Conservation (phyloP, 2,113 vertebrate genomes). For the Thryonomys swinderianus region DNA sequence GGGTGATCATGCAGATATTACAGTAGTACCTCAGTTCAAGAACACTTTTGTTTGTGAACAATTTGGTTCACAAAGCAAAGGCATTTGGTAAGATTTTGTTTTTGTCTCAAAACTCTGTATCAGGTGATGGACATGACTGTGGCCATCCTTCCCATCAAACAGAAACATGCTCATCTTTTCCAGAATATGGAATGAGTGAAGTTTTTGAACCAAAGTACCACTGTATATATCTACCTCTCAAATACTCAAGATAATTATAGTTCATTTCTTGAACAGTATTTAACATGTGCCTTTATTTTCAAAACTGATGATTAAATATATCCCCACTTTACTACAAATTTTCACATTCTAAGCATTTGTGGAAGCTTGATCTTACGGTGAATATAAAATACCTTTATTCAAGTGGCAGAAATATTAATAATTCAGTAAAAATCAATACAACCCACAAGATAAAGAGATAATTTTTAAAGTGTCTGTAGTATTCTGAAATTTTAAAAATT, state of each 20-base stretch:
- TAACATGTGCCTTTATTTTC: neutral
- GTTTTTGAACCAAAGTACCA: neutral
- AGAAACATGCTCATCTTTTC: neutral
- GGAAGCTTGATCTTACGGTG: neutral
- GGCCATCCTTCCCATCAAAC: neutral
- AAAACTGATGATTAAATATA: neutral
- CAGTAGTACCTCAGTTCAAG: neutral
- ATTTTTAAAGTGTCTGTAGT: neutral
- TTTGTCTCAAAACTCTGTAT: neutral
- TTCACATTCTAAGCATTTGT: neutral
- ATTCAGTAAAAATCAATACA: neutral
- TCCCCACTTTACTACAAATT: neutral
- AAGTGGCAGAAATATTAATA: neutral
- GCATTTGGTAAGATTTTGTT: neutral
- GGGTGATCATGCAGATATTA: neutral
- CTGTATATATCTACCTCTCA: neutral
- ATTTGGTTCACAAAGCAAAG: neutral
- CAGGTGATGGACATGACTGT: neutral
- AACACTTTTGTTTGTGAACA: neutral
- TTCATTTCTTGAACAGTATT: neutral
- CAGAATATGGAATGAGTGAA: neutral
- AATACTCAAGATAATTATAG: neutral
- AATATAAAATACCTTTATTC: neutral
- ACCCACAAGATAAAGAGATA: neutral
- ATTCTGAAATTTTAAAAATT: neutral